A percentile compares a stretch with the other conserved stretches of the same genome.
Conservation (phyloP, 2,888 invertebrate genomes). For the Pemphredon lugubris region DNA sequence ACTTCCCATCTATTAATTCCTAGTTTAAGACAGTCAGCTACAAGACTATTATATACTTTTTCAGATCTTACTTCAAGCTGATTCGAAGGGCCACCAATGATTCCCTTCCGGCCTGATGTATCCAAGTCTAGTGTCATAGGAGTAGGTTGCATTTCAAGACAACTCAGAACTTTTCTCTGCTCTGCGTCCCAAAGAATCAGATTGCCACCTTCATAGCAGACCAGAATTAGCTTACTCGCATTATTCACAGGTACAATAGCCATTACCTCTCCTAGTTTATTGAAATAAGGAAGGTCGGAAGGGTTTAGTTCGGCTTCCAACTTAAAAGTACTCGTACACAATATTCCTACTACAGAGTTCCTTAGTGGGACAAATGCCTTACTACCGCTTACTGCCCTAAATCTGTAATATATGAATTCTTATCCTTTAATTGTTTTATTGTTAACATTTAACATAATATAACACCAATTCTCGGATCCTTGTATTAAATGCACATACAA, state of each 20-base stretch:
- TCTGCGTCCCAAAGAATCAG: conserved; percentile 88
- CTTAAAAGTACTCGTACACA: conserved; percentile 81
- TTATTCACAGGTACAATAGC: conserved; percentile 83
- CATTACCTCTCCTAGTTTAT: conserved; percentile 85
- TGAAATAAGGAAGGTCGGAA: conserved; percentile 38
- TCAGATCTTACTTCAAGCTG: conserved; percentile 82
- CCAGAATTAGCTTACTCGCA: conserved; percentile 84
- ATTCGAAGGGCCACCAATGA: conserved; percentile 86
- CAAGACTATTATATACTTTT: background rate
- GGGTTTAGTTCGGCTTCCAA: conserved; percentile 71
- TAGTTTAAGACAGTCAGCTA: background rate
- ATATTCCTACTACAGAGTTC: conserved; percentile 83
- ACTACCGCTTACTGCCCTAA: conserved; percentile 82
- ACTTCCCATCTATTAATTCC: background rate
- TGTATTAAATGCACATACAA: background rate
- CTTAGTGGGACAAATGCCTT: conserved; percentile 86
- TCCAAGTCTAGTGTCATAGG: conserved; percentile 89
- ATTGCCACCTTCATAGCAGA: conserved; percentile 89
- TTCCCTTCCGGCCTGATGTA: conserved; percentile 84
- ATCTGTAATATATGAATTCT: conserved; percentile 58
- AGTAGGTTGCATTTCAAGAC: conserved; percentile 84
- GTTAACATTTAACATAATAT: background rate
- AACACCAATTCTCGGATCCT: background rate
- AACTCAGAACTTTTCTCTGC: conserved; percentile 83
- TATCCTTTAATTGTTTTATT: background rate